Percentiles rank a stretch among this genome's conserved stretches.
Evolutionary conservation across 37 sponge, comb jelly and placozoan species (phyloP).

Genomic region (Cliona cf. orientalis): DNA sequence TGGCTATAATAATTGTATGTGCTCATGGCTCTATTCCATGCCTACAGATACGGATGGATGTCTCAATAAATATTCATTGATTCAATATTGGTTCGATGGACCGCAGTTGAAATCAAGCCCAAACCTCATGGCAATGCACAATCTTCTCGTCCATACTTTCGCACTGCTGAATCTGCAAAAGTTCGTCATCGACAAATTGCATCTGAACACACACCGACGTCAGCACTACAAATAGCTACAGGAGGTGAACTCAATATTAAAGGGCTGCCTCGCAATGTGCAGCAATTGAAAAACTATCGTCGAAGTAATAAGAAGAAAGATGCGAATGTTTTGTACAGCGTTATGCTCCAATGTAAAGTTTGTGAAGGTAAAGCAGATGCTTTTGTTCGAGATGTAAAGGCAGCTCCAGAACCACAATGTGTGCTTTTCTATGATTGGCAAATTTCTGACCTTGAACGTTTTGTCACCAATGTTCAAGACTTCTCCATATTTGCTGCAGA

Average conservation of each 20-base stretch:
- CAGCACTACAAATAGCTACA: too few species aligned
- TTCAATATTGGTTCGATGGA: conserved; percentile 10
- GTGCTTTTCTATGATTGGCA: conserved; percentile 57
- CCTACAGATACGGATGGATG: neutral
- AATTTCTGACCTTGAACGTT: conserved; percentile 29
- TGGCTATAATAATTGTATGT: neutral
- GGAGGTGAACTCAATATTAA: neutral
- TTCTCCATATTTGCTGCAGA: conserved; percentile 32
- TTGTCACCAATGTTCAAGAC: conserved; percentile 1
- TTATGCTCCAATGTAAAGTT: conserved; percentile 54
- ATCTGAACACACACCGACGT: neutral
- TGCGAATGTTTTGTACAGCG: conserved; percentile 20
- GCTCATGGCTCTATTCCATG: neutral
- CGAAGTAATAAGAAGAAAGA: neutral
- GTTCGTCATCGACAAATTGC: conserved; percentile 8
- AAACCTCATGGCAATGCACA: conserved; percentile 9
- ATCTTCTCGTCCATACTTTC: conserved; percentile 8
- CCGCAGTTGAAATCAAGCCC: neutral
- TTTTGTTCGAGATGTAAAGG: conserved; percentile 53
- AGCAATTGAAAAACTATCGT: neutral
- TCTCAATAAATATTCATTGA: neutral
- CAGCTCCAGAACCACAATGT: conserved; percentile 50
- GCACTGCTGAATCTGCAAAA: conserved; percentile 23
- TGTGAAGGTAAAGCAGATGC: conserved; percentile 29
- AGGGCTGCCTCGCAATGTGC: conserved; percentile 21